Evolutionary conservation across 2,888 invertebrate species (phyloP).

Genomic region (Proisotoma minuta): DNA sequence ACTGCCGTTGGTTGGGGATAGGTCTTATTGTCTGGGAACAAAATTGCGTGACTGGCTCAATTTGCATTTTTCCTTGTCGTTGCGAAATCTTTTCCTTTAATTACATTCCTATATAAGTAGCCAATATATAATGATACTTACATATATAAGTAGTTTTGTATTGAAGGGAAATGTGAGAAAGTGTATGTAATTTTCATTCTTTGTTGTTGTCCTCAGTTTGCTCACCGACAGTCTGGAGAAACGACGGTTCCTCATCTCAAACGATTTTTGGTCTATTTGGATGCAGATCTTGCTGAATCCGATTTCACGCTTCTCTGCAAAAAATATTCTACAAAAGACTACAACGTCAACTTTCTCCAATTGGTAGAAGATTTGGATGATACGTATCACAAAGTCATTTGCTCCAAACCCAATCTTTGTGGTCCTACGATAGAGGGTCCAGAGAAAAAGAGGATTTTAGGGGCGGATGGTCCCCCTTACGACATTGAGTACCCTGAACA

Average conservation of each 20-base stretch:
- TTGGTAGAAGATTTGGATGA: slow-evolving; percentile 66
- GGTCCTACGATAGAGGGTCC: background rate
- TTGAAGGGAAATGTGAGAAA: too few species aligned
- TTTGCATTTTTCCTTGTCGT: too few species aligned
- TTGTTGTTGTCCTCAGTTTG: slow-evolving; percentile 29
- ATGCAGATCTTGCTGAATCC: slow-evolving; percentile 63
- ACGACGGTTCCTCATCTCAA: slow-evolving; percentile 73
- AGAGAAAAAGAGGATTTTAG: background rate
- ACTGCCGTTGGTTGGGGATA: too few species aligned
- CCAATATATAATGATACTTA: too few species aligned
- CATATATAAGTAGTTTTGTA: too few species aligned
- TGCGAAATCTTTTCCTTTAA: too few species aligned
- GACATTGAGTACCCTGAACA: slow-evolving; percentile 29
- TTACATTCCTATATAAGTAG: too few species aligned
- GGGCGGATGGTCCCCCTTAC: slow-evolving; percentile 40
- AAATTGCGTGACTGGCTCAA: too few species aligned
- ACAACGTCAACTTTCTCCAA: slow-evolving; percentile 72
- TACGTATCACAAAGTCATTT: slow-evolving; percentile 54
- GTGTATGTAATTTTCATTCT: background rate
- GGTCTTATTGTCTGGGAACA: too few species aligned
- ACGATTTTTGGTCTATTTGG: slow-evolving; percentile 66
- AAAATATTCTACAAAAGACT: slow-evolving; percentile 66
- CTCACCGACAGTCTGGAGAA: slow-evolving; percentile 55
- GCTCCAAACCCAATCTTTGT: too few species aligned
- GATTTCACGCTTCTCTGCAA: slow-evolving; percentile 70